These are phyloP conservation scores for Zoanthus solanderi DNA, from an alignment of 92 coral and sea anemone species.

Conservation along the genomic window DNA sequence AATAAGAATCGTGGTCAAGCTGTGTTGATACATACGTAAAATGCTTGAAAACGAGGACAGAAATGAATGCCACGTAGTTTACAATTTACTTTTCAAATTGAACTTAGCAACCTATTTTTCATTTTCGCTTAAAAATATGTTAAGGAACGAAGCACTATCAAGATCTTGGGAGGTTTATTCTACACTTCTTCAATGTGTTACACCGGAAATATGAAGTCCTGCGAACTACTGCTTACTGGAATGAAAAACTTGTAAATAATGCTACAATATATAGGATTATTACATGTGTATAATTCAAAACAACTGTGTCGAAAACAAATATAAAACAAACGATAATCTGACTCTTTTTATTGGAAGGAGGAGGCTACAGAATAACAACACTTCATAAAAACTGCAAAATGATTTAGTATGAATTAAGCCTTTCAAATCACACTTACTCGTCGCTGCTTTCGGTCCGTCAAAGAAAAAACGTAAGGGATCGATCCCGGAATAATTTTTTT, in stretches of 20 bases:
- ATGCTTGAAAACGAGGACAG: too few species aligned
- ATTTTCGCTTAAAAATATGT: background rate
- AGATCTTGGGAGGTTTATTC: background rate
- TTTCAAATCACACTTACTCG: conserved; percentile 37
- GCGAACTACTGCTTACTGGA: background rate
- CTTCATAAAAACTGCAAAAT: conserved; percentile 13
- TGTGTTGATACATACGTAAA: too few species aligned
- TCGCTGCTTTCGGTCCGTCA: conserved; percentile 52
- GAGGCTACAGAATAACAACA: conserved; percentile 13
- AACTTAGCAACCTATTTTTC: too few species aligned
- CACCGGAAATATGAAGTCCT: background rate
- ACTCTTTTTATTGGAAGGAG: conserved; percentile 8
- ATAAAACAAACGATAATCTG: background rate
- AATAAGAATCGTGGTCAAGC: background rate
- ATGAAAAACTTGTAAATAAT: background rate
- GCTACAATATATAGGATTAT: background rate
- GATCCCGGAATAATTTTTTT: background rate
- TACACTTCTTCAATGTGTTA: background rate
- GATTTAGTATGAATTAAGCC: background rate
- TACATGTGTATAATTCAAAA: background rate
- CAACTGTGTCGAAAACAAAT: background rate
- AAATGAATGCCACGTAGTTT: too few species aligned
- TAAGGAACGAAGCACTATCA: background rate
- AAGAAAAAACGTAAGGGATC: conserved; percentile 9
- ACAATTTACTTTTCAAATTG: too few species aligned